Conservation (phyloP, 2,797 vertebrate species). For the Gadopsis bispinosus region DNA sequence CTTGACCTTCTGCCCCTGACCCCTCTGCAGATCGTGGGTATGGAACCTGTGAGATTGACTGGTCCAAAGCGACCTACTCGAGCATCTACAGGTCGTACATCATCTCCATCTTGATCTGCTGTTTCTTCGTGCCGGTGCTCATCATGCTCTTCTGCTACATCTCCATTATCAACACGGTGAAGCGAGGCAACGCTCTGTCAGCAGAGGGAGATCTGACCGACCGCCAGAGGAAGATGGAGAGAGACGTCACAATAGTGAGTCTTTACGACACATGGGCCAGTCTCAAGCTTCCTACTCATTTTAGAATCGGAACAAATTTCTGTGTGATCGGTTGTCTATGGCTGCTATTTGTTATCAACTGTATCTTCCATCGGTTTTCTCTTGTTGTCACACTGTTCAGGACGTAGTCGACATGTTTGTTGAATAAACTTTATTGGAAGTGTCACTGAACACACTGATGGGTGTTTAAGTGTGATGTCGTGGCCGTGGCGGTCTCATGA, state of each 20-base stretch:
- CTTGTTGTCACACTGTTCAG: too few species aligned
- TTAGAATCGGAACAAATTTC: too few species aligned
- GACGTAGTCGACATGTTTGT: too few species aligned
- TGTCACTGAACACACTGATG: too few species aligned
- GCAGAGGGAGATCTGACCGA: constrained; percentile 81
- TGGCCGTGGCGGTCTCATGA: too few species aligned
- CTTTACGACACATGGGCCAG: neutral
- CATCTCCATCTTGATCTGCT: constrained; percentile 84
- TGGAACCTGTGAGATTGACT: constrained; percentile 88
- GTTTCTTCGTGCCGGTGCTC: constrained; percentile 84
- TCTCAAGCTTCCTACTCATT: too few species aligned
- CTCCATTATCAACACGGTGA: constrained; percentile 88
- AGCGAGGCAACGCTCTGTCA: constrained; percentile 83
- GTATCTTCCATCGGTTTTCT: too few species aligned
- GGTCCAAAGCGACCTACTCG: constrained; percentile 87
- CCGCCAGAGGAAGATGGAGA: constrained; percentile 84
- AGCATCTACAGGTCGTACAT: constrained; percentile 85
- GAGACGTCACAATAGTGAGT: constrained; percentile 83
- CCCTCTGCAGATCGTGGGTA: constrained; percentile 82
- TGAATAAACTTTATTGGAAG: too few species aligned
- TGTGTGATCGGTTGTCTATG: too few species aligned
- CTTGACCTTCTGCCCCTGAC: neutral
- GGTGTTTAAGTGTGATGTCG: too few species aligned
- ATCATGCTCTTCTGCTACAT: constrained; percentile 86
- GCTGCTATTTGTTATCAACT: too few species aligned